phyloP scores from a whole-genome alignment of 2,113 vertebrate species.

The Oriolus oriolus region DNA sequence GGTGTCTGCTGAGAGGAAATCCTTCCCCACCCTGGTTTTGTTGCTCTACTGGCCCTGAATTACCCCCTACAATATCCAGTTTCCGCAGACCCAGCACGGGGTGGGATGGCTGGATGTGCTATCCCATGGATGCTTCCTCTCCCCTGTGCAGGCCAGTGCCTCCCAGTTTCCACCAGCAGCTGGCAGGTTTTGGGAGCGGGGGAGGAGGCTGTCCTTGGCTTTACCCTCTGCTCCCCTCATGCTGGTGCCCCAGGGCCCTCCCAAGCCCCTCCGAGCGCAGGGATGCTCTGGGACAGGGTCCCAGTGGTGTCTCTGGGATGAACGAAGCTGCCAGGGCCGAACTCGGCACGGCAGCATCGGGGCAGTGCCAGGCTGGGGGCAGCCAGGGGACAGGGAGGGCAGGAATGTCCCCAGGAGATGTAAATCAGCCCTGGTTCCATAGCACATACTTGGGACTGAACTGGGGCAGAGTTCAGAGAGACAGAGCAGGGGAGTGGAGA shows the following conservation, averaged over 20 bases:
- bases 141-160: background rate
- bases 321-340: background rate
- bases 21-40: background rate
- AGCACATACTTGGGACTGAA: background rate
- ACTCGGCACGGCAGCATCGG: fast-evolving
- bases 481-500: background rate
- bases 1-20: background rate
- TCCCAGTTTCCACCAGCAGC: background rate
- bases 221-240: background rate
- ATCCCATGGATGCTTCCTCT: background rate
- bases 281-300: background rate
- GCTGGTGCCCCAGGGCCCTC: background rate
- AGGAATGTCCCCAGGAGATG: background rate
- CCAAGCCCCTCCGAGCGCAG: fast-evolving
- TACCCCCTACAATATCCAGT: background rate
- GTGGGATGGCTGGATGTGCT: fast-evolving
- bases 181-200: background rate
- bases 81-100: fast-evolving
- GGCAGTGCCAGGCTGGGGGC: background rate
- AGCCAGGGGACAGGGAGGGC: background rate
- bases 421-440: background rate
- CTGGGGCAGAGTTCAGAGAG: fast-evolving
- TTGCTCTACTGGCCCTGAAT: background rate
- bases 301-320: background rate
- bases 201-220: background rate